Percentiles rank a stretch among this genome's conserved stretches.
Conservation (phyloP, 2,113 vertebrate genomes). For the Microtus richardsoni region DNA sequence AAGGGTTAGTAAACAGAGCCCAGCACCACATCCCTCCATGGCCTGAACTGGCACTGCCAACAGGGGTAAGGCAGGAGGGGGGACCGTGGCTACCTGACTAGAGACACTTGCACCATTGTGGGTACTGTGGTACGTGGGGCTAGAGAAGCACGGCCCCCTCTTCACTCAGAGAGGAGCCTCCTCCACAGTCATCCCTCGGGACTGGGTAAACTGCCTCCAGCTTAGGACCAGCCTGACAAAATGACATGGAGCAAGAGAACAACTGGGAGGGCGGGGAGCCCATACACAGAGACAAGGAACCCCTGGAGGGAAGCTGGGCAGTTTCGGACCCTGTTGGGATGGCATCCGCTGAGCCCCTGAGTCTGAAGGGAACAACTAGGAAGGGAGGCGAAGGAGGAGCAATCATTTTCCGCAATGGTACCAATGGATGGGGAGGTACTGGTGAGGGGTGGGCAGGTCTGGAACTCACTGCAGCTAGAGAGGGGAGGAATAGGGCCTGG, state of each 20-base stretch:
- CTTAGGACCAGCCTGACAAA: conserved; percentile 60
- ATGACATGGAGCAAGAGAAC: conserved; percentile 51
- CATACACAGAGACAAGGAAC: conserved; percentile 54
- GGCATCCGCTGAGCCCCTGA: conserved; percentile 73
- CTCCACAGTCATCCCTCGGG: conserved; percentile 2
- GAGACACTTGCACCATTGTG: conserved; percentile 31
- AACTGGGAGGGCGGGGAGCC: conserved; percentile 42
- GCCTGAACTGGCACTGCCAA: conserved; percentile 41
- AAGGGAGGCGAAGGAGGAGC: neutral
- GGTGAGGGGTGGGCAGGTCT: conserved; percentile 83
- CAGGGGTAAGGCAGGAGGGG: conserved; percentile 46
- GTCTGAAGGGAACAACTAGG: conserved; percentile 70
- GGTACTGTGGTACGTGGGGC: neutral
- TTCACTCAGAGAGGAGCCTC: neutral
- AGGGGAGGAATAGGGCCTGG: conserved; percentile 64
- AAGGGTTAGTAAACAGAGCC: conserved; percentile 86
- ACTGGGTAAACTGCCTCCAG: conserved; percentile 45
- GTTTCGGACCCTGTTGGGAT: conserved; percentile 63
- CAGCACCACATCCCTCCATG: conserved; percentile 73
- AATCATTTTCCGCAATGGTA: conserved; percentile 61
- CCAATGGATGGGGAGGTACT: conserved; percentile 41
- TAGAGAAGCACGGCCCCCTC: neutral
- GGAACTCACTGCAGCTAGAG: conserved; percentile 85
- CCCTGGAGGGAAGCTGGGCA: conserved; percentile 57
- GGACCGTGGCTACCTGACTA: conserved; percentile 24